A percentile compares a stretch with the other conserved stretches of the same genome.
Evolutionary conservation across 2,113 vertebrate species (phyloP).

Genomic region (Cyanistes caeruleus): DNA sequence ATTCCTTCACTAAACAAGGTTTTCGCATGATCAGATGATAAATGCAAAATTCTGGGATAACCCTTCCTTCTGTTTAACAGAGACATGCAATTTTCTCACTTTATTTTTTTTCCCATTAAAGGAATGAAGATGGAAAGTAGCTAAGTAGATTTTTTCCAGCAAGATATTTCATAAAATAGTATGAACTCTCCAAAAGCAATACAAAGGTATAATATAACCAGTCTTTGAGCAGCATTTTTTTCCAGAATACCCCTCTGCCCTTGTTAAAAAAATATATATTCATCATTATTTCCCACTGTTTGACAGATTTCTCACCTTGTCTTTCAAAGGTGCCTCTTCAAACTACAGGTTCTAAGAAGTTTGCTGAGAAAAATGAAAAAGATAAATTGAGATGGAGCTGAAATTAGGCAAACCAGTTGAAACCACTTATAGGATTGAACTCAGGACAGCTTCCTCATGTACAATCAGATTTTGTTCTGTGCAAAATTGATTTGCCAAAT

Average conservation of each 20-base stretch:
- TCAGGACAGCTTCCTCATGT: background rate
- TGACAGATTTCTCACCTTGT: background rate
- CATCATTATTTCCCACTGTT: background rate
- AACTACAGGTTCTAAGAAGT: background rate
- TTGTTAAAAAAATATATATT: background rate
- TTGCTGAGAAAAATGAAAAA: background rate
- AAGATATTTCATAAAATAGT: background rate
- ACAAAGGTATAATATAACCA: background rate
- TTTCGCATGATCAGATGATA: slow-evolving; percentile 54
- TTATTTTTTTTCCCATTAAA: background rate
- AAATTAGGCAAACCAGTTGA: background rate
- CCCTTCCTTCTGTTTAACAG: background rate
- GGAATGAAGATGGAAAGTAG: background rate
- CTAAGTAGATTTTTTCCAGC: background rate
- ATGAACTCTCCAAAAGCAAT: background rate
- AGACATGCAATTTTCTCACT: background rate
- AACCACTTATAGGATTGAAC: background rate
- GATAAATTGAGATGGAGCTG: background rate
- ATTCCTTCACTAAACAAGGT: slow-evolving; percentile 47
- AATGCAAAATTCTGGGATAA: background rate
- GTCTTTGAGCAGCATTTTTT: background rate
- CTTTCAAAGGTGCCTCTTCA: background rate
- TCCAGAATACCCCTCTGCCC: background rate
- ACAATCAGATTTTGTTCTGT: background rate
- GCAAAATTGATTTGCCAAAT: background rate